These are phyloP conservation scores for Myopa tessellatipennis DNA, from an alignment of 2,888 invertebrate species.

Conservation along the genomic window DNA sequence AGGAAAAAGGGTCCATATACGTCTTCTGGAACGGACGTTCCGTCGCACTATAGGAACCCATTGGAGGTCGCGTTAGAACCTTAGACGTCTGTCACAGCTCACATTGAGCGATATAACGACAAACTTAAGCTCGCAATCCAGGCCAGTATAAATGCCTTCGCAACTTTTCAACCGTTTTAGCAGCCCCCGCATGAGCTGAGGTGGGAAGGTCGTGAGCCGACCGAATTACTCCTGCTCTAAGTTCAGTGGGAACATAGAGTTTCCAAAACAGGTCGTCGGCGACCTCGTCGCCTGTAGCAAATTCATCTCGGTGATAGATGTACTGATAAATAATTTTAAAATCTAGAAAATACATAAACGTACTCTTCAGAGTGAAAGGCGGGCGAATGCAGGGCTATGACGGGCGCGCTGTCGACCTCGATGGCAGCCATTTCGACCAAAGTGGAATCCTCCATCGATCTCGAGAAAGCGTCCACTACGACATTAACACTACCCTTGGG, in stretches of 20 bases:
- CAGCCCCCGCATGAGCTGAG: not conserved
- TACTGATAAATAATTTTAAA: conserved; percentile 16
- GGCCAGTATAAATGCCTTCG: no score
- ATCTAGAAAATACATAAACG: conserved; percentile 3
- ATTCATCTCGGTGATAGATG: conserved; percentile 16
- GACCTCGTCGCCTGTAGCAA: not conserved
- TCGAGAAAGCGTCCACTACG: conserved; percentile 22
- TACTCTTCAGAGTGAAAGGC: conserved; percentile 30
- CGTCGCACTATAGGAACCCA: not conserved
- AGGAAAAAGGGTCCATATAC: conserved; percentile 32
- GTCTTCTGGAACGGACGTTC: conserved; percentile 33
- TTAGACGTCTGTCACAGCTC: conserved; percentile 24
- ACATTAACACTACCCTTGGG: conserved; percentile 11
- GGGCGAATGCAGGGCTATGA: conserved; percentile 19
- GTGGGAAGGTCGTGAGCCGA: not conserved
- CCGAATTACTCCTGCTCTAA: no score
- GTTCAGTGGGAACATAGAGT: conserved; percentile 18
- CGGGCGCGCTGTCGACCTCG: not conserved
- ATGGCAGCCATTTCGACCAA: no score
- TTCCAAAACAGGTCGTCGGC: conserved; percentile 21
- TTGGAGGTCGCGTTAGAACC: conserved; percentile 5
- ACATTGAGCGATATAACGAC: not conserved
- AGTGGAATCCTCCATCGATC: no score
- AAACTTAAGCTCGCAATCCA: not conserved
- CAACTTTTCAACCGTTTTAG: no score